Percentiles rank a stretch among this genome's conserved stretches.
Evolutionary conservation across 2,797 vertebrate genomes (phyloP).

Genomic region (Arremon aurantiirostris): DNA sequence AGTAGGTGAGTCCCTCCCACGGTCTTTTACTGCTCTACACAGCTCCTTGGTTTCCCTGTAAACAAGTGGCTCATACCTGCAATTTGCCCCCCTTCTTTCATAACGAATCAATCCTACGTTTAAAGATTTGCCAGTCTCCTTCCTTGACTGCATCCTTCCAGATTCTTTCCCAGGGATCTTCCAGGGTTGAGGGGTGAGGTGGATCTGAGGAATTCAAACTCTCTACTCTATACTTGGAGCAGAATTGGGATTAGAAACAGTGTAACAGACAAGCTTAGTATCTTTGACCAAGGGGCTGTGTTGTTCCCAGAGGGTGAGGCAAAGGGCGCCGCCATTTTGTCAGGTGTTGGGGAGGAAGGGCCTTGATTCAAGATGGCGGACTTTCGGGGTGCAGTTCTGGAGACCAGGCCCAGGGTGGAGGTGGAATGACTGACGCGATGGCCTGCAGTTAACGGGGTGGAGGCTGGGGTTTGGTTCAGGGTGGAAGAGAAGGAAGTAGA

Average conservation of each 20-base stretch:
- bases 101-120: neutral
- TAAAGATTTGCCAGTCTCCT: neutral
- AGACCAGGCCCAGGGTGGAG: neutral
- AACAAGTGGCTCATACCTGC: neutral
- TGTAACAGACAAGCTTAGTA: neutral
- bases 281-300: neutral
- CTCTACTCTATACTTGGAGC: neutral
- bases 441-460: neutral
- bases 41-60: neutral
- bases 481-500: neutral
- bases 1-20: neutral
- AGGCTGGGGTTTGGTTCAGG: neutral
- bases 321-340: rapidly evolving
- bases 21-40: neutral
- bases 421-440: neutral
- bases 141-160: neutral
- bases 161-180: neutral
- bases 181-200: too few relatives aligned
- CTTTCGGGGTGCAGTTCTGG: neutral
- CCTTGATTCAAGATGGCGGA: neutral
- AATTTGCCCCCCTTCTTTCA: neutral
- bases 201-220: neutral
- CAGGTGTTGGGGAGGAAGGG: neutral
- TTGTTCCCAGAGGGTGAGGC: neutral
- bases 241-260: neutral